Percentiles rank a stretch among this genome's conserved stretches.
Conservation (phyloP, 2,797 vertebrate genomes). For the Champsocephalus gunnari region DNA sequence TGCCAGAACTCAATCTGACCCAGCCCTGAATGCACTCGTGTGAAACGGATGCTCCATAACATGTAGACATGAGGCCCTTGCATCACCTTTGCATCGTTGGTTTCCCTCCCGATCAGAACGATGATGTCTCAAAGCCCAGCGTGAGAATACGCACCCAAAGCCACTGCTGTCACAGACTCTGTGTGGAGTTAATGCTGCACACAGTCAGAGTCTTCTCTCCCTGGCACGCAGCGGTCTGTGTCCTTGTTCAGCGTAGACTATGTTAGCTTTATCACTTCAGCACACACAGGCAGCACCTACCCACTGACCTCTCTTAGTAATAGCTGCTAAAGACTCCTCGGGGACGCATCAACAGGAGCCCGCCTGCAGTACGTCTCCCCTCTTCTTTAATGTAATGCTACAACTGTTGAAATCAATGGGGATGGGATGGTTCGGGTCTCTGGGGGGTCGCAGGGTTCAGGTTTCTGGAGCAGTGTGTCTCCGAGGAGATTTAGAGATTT, state of each 20-base stretch:
- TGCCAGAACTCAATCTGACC: background rate
- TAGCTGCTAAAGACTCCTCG: slow-evolving; percentile 5
- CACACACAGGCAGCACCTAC: slow-evolving; percentile 5
- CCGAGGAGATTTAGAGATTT: slow-evolving; percentile 60
- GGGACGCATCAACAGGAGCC: slow-evolving; percentile 28
- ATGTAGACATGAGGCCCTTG: background rate
- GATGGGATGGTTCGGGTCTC: slow-evolving; percentile 27
- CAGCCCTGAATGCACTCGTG: no score
- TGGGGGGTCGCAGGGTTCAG: slow-evolving; percentile 30
- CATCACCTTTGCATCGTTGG: background rate
- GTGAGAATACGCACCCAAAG: background rate
- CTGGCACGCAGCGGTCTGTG: background rate
- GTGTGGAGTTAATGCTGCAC: background rate
- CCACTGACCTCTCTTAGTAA: slow-evolving; percentile 28
- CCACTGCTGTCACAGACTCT: background rate
- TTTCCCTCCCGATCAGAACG: background rate
- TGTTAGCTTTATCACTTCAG: background rate
- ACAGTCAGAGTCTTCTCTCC: background rate
- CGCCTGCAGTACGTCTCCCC: slow-evolving; percentile 9
- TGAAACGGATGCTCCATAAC: background rate
- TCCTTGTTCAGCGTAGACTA: background rate
- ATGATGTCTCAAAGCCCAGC: background rate
- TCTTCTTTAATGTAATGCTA: slow-evolving; percentile 29
- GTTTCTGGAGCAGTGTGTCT: slow-evolving; percentile 38
- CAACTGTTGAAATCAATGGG: slow-evolving; percentile 45